Evolutionary conservation across 2,113 vertebrate genomes (phyloP).

Genomic region (Cinclus mexicanus): DNA sequence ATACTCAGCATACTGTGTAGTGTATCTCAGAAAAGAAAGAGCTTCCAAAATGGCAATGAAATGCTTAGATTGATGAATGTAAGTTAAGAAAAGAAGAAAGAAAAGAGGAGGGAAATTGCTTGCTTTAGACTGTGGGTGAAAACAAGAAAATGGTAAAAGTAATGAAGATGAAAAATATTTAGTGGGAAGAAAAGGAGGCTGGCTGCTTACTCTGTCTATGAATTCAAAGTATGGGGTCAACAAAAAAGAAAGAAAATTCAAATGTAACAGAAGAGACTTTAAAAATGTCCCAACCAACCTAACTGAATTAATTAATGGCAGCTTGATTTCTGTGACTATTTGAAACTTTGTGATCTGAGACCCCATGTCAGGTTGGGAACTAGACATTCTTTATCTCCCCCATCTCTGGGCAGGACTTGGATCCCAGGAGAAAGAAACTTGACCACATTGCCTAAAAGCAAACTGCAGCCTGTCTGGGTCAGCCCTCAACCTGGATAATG

Average conservation of each 20-base stretch:
- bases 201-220: not conserved
- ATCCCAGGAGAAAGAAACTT: constrained; percentile 1
- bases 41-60: not conserved
- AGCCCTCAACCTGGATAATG: constrained; percentile 38
- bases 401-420: not conserved
- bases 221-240: not conserved
- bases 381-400: not conserved
- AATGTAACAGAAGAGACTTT: not conserved
- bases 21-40: not conserved
- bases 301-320: not conserved
- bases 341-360: not conserved
- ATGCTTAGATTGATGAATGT: not conserved
- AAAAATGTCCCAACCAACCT: not conserved
- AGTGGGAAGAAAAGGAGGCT: not conserved
- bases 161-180: not conserved
- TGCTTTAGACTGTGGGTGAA: not conserved
- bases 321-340: not conserved
- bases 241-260: not conserved
- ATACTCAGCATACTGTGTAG: not conserved
- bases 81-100: not conserved
- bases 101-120: not conserved
- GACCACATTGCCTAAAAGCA: not conserved
- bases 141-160: not conserved
- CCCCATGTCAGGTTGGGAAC: not conserved
- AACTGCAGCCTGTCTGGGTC: not conserved